A percentile compares a stretch with the other conserved stretches of the same genome.
These are phyloP conservation scores for Grantiella picta DNA, from an alignment of 2,113 vertebrate genomes.

Conservation along the genomic window DNA sequence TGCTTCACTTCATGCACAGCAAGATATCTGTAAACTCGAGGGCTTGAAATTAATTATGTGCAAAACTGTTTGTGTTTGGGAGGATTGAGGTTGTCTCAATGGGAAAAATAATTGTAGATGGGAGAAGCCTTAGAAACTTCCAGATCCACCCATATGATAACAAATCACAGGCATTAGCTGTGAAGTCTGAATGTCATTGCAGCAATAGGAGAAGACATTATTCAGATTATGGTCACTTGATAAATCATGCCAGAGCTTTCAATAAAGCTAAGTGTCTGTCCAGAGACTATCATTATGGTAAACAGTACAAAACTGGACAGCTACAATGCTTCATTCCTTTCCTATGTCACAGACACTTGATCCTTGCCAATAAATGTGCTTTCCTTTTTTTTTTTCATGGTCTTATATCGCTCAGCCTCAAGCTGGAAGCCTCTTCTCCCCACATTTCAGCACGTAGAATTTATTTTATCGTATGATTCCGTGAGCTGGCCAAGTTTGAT, in stretches of 20 bases:
- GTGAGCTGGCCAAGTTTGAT: not conserved
- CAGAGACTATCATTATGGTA: constrained; percentile 41
- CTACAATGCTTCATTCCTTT: constrained; percentile 29
- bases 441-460: not conserved
- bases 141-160: constrained; percentile 24
- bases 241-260: constrained; percentile 21
- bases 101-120: not conserved
- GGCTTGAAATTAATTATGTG: constrained; percentile 10
- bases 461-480: not conserved
- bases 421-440: not conserved
- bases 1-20: not conserved
- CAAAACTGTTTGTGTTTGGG: constrained; percentile 9
- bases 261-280: constrained; percentile 17
- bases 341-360: not conserved
- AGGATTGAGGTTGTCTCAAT: not conserved
- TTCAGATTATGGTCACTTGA: constrained; percentile 12
- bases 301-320: constrained; percentile 39
- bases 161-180: not conserved
- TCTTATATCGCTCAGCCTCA: not conserved
- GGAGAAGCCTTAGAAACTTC: constrained; percentile 1
- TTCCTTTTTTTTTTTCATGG: not conserved
- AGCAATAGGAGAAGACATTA: not conserved
- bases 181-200: not conserved
- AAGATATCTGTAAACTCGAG: not conserved
- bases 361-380: constrained; percentile 7